These are phyloP conservation scores for Sycon ciliatum DNA, from an alignment of 37 sponge, comb jelly and placozoan species.

Conservation along the genomic window DNA sequence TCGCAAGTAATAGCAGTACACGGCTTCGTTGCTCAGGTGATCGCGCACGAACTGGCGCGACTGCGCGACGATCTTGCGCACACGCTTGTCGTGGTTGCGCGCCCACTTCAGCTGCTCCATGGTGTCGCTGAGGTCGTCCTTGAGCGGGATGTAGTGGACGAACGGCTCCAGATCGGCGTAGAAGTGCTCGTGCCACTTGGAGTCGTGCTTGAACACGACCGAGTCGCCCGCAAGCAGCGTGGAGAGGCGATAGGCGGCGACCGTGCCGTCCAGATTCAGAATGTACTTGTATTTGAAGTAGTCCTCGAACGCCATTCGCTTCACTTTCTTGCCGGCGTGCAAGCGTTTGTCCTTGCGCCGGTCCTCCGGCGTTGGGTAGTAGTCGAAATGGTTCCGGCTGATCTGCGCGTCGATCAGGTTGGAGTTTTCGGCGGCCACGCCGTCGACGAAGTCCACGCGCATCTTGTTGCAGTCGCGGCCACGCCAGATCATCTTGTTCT, in stretches of 20 bases:
- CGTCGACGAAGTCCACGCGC: conserved; percentile 81
- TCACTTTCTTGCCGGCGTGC: no score
- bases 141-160: conserved; percentile 85
- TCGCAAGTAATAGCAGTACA: conserved; percentile 22
- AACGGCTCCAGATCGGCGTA: conserved; percentile 76
- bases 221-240: conserved; percentile 77
- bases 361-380: no score
- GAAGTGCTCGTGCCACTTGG: conserved; percentile 91
- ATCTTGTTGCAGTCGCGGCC: conserved; percentile 89
- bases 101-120: conserved; percentile 84
- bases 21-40: background rate
- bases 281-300: conserved; percentile 95
- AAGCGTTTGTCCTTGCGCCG: no score
- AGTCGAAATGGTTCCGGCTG: no score
- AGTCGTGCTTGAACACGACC: conserved; percentile 91
- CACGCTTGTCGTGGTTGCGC: conserved; percentile 41
- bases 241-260: conserved; percentile 87
- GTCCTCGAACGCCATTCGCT: conserved; percentile 57
- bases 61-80: conserved; percentile 20
- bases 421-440: conserved; percentile 41
- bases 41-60: conserved; percentile 19
- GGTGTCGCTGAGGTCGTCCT: conserved; percentile 69
- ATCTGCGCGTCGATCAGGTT: conserved; percentile 72
- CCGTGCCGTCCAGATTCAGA: conserved; percentile 91
- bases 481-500: conserved; percentile 75